A percentile compares a stretch with the other conserved stretches of the same genome.
Evolutionary conservation across 2,797 vertebrate genomes (phyloP).

Genomic region (Lagodon rhomboides): DNA sequence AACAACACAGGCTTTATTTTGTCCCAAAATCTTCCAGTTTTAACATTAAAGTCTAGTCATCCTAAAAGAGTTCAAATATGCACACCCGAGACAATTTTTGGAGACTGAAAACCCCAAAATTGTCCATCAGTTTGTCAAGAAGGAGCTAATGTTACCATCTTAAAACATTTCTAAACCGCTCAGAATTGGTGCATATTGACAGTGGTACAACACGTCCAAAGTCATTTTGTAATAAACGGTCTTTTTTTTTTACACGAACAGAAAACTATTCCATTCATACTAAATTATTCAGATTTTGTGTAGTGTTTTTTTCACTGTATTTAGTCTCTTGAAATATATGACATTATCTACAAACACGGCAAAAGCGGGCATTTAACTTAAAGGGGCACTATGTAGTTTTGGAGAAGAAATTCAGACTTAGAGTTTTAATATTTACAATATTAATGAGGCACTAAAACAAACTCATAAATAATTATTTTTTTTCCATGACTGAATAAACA

Average conservation of each 20-base stretch:
- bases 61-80: background rate
- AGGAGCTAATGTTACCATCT: background rate
- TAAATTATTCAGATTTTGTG: background rate
- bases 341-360: background rate
- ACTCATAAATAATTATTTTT: no score
- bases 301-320: background rate
- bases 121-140: background rate
- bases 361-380: background rate
- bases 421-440: no score
- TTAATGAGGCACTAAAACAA: no score
- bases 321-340: background rate
- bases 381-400: no score
- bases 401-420: no score
- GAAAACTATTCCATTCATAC: background rate
- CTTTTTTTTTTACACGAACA: background rate
- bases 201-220: background rate
- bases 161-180: background rate
- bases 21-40: slow-evolving; percentile 1
- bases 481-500: no score
- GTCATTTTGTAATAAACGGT: background rate
- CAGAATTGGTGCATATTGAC: background rate
- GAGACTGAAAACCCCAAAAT: background rate
- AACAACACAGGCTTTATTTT: background rate
- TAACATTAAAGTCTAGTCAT: background rate
- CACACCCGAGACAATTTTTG: background rate